These are phyloP conservation scores for Clarias magur DNA, from an alignment of 2,113 vertebrate species.

Conservation along the genomic window DNA sequence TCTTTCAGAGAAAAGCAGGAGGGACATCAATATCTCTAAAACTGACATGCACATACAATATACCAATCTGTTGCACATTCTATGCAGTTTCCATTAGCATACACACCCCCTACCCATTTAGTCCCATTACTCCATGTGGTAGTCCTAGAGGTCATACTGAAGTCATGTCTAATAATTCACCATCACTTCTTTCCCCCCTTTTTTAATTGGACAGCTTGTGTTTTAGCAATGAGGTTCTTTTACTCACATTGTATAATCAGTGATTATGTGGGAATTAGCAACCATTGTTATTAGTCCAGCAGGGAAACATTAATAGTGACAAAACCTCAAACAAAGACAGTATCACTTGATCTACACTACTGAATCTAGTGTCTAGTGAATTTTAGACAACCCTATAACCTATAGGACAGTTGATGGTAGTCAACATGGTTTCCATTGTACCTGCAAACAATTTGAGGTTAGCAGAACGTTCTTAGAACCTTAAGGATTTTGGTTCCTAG, in stretches of 20 bases:
- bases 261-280: neutral
- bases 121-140: neutral
- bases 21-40: slow-evolving; percentile 24
- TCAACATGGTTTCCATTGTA: no score
- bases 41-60: slow-evolving; percentile 33
- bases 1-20: slow-evolving; percentile 18
- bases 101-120: slow-evolving; percentile 63
- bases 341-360: neutral
- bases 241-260: neutral
- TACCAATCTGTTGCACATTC: slow-evolving; percentile 40
- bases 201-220: neutral
- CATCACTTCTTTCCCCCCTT: no score
- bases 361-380: neutral
- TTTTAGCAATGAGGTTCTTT: neutral
- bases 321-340: neutral
- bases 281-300: neutral
- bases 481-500: no score
- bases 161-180: neutral
- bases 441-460: no score
- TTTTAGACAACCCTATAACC: no score
- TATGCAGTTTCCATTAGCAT: slow-evolving; percentile 63
- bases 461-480: no score
- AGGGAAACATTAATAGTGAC: neutral
- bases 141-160: neutral
- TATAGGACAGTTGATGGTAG: no score